Evolutionary conservation across 2,888 invertebrate genomes (phyloP).

Genomic region (Mythimna vitellina): DNA sequence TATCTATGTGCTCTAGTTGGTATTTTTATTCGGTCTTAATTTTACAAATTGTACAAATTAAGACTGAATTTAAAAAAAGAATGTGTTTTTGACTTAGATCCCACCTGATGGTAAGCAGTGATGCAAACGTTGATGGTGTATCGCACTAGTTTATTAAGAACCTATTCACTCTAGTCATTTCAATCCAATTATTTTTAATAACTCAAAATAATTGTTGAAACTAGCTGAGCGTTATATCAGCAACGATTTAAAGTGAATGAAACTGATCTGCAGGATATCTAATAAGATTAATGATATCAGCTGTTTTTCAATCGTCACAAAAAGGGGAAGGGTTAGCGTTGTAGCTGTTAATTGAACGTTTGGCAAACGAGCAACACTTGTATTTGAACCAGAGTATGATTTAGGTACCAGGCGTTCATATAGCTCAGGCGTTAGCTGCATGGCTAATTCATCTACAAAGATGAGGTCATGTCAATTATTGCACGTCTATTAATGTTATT

Average conservation of each 20-base stretch:
- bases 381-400: background rate
- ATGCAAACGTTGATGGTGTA: too few species aligned
- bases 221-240: background rate
- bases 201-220: background rate
- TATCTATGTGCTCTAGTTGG: background rate
- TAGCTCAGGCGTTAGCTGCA: background rate
- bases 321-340: constrained; percentile 40
- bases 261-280: constrained; percentile 9
- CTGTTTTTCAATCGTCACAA: constrained; percentile 37
- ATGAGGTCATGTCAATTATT: background rate
- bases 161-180: too few species aligned
- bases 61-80: too few species aligned
- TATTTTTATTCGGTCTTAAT: background rate
- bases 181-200: background rate
- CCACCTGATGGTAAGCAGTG: too few species aligned
- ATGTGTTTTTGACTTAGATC: too few species aligned
- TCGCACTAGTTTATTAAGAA: too few species aligned
- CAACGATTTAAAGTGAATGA: background rate
- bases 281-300: constrained; percentile 29
- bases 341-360: constrained; percentile 28
- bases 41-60: background rate
- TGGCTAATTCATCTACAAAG: background rate
- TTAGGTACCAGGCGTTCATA: constrained; percentile 2
- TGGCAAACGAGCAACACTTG: constrained; percentile 1
- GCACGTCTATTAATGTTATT: background rate